A percentile compares a stretch with the other conserved stretches of the same genome.
phyloP scores from a whole-genome alignment of 2,888 invertebrate genomes.

The Calliscelio sp. region DNA sequence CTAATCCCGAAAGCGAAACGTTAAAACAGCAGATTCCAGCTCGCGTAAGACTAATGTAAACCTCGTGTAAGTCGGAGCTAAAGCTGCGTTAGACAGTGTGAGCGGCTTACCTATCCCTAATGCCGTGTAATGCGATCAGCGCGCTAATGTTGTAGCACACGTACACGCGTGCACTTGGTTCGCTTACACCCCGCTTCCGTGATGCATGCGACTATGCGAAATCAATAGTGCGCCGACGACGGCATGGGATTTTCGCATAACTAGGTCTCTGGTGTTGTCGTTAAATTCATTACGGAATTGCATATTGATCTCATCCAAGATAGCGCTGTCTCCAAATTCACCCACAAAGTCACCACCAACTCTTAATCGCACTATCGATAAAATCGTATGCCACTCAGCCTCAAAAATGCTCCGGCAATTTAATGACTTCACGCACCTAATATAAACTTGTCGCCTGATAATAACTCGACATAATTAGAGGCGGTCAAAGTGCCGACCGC shows the following conservation, averaged over 20 bases:
- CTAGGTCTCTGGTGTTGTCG: constrained; percentile 68
- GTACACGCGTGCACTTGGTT: constrained; percentile 66
- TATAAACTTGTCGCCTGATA: constrained; percentile 27
- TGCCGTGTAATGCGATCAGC: constrained; percentile 85
- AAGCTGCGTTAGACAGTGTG: constrained; percentile 73
- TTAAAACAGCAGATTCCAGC: constrained; percentile 35
- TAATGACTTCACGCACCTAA: no score
- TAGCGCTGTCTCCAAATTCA: no score
- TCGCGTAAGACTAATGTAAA: constrained; percentile 62
- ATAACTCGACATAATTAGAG: constrained; percentile 66
- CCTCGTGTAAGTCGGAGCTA: constrained; percentile 71
- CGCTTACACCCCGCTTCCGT: constrained; percentile 61
- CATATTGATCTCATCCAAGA: constrained; percentile 43
- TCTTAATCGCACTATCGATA: no score
- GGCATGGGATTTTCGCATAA: constrained; percentile 78
- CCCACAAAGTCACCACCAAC: no score
- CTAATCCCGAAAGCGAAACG: constrained; percentile 29
- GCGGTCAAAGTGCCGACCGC: constrained; percentile 54
- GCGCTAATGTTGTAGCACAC: constrained; percentile 77
- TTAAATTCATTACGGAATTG: constrained; percentile 21
- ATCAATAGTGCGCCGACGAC: constrained; percentile 80
- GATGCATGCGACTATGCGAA: constrained; percentile 74
- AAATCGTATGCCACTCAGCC: no score
- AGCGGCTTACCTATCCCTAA: constrained; percentile 84
- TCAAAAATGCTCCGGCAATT: no score